phyloP scores from a whole-genome alignment of 2,113 vertebrate species.

The Saguinus imperator region DNA sequence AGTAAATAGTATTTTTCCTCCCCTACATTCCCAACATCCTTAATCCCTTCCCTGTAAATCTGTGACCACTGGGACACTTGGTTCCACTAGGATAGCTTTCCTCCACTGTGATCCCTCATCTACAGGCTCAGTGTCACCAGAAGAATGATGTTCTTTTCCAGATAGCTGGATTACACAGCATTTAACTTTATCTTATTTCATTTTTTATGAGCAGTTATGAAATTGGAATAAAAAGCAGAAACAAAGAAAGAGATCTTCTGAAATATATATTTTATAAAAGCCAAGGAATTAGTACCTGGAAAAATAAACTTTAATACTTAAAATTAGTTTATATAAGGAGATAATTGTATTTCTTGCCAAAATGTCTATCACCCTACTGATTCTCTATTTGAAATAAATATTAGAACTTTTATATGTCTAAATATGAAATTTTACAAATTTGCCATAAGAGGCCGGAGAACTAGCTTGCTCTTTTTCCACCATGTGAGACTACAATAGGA shows the following conservation, averaged over 20 bases:
- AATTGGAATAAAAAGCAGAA: background rate
- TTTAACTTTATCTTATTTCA: background rate
- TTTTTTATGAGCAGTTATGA: background rate
- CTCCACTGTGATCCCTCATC: background rate
- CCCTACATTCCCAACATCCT: background rate
- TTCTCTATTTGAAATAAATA: background rate
- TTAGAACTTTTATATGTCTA: background rate
- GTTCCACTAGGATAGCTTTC: background rate
- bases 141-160: background rate
- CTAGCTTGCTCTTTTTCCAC: background rate
- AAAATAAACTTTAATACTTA: background rate
- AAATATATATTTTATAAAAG: background rate
- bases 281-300: background rate
- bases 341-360: background rate
- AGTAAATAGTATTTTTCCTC: background rate
- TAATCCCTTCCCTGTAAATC: background rate
- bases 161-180: too few species aligned
- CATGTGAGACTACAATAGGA: too few species aligned
- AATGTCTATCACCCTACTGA: background rate
- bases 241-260: background rate
- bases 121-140: background rate
- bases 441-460: background rate
- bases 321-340: background rate
- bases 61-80: background rate
- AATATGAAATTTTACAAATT: background rate